Percentiles rank a stretch among this genome's conserved stretches.
These are phyloP conservation scores for Halcyon leucocephala DNA, from an alignment of 2,797 vertebrate species.

Conservation along the genomic window DNA sequence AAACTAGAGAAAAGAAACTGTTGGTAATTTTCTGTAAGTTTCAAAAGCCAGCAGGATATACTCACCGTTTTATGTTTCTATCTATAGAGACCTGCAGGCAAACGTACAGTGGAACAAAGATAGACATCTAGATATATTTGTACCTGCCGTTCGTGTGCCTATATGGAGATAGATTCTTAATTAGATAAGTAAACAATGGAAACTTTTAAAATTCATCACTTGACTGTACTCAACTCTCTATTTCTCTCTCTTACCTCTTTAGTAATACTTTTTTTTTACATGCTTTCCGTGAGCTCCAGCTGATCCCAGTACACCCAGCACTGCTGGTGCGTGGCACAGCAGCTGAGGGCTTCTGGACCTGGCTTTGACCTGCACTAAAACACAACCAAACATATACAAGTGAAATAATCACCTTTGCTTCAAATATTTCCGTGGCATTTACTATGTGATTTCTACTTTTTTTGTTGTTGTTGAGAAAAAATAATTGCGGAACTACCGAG, in stretches of 20 bases:
- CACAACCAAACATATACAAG: neutral
- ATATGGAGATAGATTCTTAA: conserved; percentile 63
- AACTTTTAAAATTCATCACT: conserved; percentile 75
- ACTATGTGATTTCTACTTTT: neutral
- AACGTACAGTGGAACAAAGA: conserved; percentile 78
- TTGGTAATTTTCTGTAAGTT: conserved; percentile 76
- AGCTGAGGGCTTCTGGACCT: neutral
- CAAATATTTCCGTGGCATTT: neutral
- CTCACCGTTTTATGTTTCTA: conserved; percentile 70
- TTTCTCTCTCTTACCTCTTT: neutral
- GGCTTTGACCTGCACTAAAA: neutral
- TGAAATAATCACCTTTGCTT: neutral
- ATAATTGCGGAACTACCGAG: neutral
- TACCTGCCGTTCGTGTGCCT: conserved; percentile 69
- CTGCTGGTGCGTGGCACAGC: neutral
- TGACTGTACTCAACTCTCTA: neutral
- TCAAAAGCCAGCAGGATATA: conserved; percentile 74
- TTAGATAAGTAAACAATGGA: conserved; percentile 81
- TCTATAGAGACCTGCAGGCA: conserved; percentile 76
- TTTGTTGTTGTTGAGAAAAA: neutral
- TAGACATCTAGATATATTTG: conserved; percentile 69
- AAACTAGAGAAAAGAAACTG: conserved; percentile 78
- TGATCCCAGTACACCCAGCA: neutral
- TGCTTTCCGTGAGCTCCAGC: neutral
- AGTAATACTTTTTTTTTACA: neutral